These are phyloP conservation scores for Cydia amplana DNA, from an alignment of 1,140 invertebrate species.

Conservation along the genomic window DNA sequence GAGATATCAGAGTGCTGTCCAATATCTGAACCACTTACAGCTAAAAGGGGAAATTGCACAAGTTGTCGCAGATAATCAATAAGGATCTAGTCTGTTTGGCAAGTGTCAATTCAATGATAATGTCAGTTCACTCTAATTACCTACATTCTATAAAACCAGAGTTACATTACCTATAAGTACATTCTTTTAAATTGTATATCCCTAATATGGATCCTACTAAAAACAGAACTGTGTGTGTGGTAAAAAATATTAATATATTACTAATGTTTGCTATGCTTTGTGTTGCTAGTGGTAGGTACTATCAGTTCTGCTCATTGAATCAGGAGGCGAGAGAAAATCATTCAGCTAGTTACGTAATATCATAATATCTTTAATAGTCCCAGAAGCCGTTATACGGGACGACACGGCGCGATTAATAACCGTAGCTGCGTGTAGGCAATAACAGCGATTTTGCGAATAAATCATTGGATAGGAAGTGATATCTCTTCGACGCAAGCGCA, in stretches of 20 bases:
- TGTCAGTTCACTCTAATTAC: not conserved
- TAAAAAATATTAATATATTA: no score
- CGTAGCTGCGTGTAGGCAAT: constrained; percentile 18
- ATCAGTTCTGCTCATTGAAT: no score
- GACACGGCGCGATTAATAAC: constrained; percentile 10
- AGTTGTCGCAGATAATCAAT: constrained; percentile 17
- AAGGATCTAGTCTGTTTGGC: constrained; percentile 6
- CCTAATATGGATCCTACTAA: no score
- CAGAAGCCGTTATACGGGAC: constrained; percentile 9
- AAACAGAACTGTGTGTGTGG: no score
- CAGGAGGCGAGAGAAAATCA: not conserved
- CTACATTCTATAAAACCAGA: not conserved
- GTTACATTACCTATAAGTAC: no score
- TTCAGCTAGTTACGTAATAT: not conserved
- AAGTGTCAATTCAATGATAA: constrained; percentile 20
- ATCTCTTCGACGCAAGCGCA: constrained; percentile 24
- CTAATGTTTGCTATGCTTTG: no score
- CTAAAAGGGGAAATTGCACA: constrained; percentile 26
- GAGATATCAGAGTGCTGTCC: constrained; percentile 39
- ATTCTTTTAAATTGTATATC: no score
- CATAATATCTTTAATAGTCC: not conserved
- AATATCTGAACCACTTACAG: constrained; percentile 27
- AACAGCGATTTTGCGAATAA: constrained; percentile 21
- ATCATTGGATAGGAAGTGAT: constrained; percentile 26
- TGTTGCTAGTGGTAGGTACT: no score